Conservation (phyloP, 23 tunicate genomes). For the Ciona savignyi region DNA sequence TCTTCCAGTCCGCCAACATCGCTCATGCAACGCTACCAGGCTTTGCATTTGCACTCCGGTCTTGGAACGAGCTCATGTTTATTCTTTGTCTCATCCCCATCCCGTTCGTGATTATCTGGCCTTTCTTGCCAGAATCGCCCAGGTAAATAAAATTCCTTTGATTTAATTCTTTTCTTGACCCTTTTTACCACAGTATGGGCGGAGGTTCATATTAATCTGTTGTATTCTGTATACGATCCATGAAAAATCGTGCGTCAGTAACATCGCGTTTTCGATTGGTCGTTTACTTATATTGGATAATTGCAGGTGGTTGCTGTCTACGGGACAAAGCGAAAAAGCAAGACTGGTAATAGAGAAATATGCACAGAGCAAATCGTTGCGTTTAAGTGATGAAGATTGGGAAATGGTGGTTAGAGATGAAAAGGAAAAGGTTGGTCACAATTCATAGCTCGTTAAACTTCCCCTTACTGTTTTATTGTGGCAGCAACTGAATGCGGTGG, state of each 20-base stretch:
- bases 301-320: conserved; percentile 47
- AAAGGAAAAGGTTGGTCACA: conserved; percentile 19
- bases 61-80: conserved; percentile 42
- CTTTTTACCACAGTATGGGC: too few relatives aligned
- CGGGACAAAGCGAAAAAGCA: conserved; percentile 35
- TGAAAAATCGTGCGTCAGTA: not conserved
- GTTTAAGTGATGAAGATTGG: conserved; percentile 50
- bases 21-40: conserved; percentile 46
- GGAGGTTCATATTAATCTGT: too few relatives aligned
- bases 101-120: conserved; percentile 19
- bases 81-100: conserved; percentile 5
- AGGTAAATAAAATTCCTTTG: conserved; percentile 7
- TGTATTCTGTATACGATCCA: too few relatives aligned
- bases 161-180: not conserved
- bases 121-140: conserved; percentile 58
- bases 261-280: not conserved
- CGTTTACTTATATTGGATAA: not conserved
- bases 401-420: conserved; percentile 32
- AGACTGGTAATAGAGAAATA: conserved; percentile 21
- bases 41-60: conserved; percentile 34
- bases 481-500: not conserved
- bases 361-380: conserved; percentile 35
- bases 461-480: not conserved
- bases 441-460: not conserved
- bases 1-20: not conserved